Percentiles rank a stretch among this genome's conserved stretches.
phyloP scores from a whole-genome alignment of 2,888 invertebrate species.

The Gastracanthus pulcherrimus region DNA sequence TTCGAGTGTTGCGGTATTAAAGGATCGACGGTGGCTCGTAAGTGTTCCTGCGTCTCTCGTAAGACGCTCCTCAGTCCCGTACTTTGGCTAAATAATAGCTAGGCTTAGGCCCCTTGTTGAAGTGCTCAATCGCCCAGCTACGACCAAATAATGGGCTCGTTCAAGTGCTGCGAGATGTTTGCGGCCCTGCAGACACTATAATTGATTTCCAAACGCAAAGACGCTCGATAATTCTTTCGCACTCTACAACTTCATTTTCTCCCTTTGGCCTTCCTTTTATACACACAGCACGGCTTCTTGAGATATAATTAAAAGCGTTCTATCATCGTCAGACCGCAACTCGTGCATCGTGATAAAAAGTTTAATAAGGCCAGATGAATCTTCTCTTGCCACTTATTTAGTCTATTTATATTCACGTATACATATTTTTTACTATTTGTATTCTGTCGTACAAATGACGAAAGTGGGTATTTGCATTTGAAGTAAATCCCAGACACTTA shows the following conservation, averaged over 20 bases:
- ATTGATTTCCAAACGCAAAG: conserved; percentile 54
- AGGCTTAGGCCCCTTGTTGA: not conserved
- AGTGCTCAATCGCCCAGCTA: conserved; percentile 7
- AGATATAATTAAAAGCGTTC: conserved; percentile 8
- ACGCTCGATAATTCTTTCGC: conserved; percentile 9
- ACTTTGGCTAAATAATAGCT: conserved; percentile 15
- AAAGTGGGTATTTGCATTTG: too few species aligned
- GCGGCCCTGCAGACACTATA: conserved; percentile 60
- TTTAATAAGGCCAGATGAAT: too few species aligned
- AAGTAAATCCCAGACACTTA: too few species aligned
- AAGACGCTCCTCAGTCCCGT: conserved; percentile 7
- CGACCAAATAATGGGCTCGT: conserved; percentile 51
- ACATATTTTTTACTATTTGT: too few species aligned
- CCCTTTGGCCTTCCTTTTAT: not conserved
- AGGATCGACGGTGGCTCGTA: not conserved
- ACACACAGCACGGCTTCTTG: not conserved
- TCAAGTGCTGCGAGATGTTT: conserved; percentile 55
- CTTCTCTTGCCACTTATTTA: too few species aligned
- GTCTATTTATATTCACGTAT: too few species aligned
- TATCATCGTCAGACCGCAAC: too few species aligned
- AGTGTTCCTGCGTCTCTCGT: not conserved
- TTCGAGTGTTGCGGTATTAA: conserved; percentile 14
- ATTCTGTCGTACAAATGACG: too few species aligned
- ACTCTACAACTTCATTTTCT: not conserved
- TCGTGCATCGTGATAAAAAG: too few species aligned